Base-by-base conservation (phyloP, 1,140 invertebrate species). In the Drosophila albomicans region DNA sequence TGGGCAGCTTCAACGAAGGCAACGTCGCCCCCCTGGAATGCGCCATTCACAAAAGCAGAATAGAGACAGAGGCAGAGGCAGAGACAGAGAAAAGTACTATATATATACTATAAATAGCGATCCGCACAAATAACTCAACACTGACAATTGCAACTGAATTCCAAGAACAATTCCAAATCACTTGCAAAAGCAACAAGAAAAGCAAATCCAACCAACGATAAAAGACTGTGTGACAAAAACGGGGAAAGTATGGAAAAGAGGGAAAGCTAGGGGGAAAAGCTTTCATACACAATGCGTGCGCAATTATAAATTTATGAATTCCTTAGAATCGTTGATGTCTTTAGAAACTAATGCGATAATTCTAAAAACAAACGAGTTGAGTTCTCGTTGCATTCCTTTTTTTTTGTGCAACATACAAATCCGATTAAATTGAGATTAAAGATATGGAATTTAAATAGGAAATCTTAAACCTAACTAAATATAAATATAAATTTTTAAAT, bases 71-170 rank as follows among this genome's bases (percentile, higher is more conserved):
- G 5, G 0, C 6, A 32, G 5, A 38, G 35, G 0, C 35, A 8
- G 1, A 7, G 8, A 38, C 5, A 20, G 2, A 20, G 20, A 25
- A 25, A 25, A 25, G 20, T 25, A 25, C 20, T 25, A 25, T 32
- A 32, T 6, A 10, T 38, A 38, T 38, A 56, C 80, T 82, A 87
- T 84, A 88, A 88, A 87, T 88, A 88, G 84, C 57, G 57, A 69
- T 51, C 64, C 54, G 45, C 56, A 56, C 52, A 61, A 74, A 79
- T 77, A 79, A 75, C 54, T 69, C 63, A 61, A 76, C 64, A 62
- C 69, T 62, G 63, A 69, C 61, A 77, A 85, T 73, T 87, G 79
- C 82, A 85, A 65, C 75, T 71, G 52, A 85, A 78, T 75, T 69
- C 75, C 52, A 59, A 78, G 78, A 70, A 74, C 57, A 74, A 74